Evolutionary conservation across 2,888 invertebrate genomes (phyloP).

Genomic region (Julus scandinavius): DNA sequence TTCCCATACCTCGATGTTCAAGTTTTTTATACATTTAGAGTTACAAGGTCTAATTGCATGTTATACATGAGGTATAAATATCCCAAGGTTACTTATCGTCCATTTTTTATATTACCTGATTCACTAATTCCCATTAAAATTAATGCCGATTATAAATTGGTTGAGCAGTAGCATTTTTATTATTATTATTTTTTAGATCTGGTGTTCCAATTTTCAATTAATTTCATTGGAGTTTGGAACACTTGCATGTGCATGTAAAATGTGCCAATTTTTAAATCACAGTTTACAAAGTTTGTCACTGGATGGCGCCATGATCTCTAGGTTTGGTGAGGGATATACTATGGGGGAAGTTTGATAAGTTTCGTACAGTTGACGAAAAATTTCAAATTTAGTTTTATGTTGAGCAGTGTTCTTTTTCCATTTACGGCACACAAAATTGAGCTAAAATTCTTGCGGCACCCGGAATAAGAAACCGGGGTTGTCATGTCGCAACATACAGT

Average conservation of each 20-base stretch:
- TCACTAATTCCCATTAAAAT: background rate
- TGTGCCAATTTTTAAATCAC: conserved; percentile 19
- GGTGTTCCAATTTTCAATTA: too few relatives aligned
- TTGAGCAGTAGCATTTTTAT: background rate
- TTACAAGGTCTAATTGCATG: conserved; percentile 1
- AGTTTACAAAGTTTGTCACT: background rate
- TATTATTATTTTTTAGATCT: background rate
- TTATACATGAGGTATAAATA: conserved; percentile 25
- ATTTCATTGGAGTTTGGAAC: too few relatives aligned
- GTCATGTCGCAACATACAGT: too few relatives aligned
- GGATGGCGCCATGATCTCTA: background rate
- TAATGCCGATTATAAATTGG: background rate
- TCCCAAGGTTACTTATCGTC: background rate
- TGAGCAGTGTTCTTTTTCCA: too few relatives aligned
- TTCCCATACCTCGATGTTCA: background rate
- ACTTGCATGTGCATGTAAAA: too few relatives aligned
- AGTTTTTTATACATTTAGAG: background rate
- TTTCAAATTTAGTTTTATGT: too few relatives aligned
- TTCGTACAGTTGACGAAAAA: background rate
- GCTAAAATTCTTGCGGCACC: too few relatives aligned
- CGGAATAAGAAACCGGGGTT: too few relatives aligned
- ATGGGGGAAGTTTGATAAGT: background rate
- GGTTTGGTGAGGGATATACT: background rate
- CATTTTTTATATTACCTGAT: too few relatives aligned
- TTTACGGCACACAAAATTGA: too few relatives aligned